A percentile compares a stretch with the other conserved stretches of the same genome.
Conservation (phyloP, 2,888 invertebrate genomes). For the Euplexia lucipara region DNA sequence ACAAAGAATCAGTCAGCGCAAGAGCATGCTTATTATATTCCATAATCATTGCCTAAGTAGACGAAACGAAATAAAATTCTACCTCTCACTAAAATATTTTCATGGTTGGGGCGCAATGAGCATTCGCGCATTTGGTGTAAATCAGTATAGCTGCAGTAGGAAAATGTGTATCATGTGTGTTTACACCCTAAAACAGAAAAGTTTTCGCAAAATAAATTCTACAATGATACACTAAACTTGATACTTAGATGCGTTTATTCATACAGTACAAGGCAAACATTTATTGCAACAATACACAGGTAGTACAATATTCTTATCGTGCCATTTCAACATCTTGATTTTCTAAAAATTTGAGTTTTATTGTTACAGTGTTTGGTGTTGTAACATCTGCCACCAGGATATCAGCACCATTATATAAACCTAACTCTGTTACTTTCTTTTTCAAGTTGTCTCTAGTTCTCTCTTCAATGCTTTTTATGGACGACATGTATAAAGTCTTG, state of each 20-base stretch:
- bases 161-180: too few species aligned
- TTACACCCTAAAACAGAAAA: neutral
- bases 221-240: neutral
- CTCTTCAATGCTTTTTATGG: slow-evolving; percentile 97
- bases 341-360: slow-evolving; percentile 93
- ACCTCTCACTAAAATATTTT: too few species aligned
- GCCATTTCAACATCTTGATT: slow-evolving; percentile 90
- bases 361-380: slow-evolving; percentile 95
- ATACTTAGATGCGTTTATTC: slow-evolving; percentile 33
- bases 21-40: too few species aligned
- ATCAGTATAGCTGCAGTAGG: too few species aligned
- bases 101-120: too few species aligned
- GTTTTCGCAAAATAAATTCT: too few species aligned
- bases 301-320: slow-evolving; percentile 55
- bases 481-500: slow-evolving; percentile 98
- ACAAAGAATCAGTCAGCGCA: too few species aligned
- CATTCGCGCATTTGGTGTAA: too few species aligned
- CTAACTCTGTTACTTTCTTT: slow-evolving; percentile 96
- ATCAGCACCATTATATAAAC: slow-evolving; percentile 95
- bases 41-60: too few species aligned
- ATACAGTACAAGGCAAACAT: slow-evolving; percentile 11
- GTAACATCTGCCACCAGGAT: slow-evolving; percentile 98
- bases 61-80: too few species aligned
- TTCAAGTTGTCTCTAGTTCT: slow-evolving; percentile 96
- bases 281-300: slow-evolving; percentile 2